Percentiles rank a stretch among this genome's conserved stretches.
Conservation (phyloP, 2,113 vertebrate species). For the Beaufortia kweichowensis region DNA sequence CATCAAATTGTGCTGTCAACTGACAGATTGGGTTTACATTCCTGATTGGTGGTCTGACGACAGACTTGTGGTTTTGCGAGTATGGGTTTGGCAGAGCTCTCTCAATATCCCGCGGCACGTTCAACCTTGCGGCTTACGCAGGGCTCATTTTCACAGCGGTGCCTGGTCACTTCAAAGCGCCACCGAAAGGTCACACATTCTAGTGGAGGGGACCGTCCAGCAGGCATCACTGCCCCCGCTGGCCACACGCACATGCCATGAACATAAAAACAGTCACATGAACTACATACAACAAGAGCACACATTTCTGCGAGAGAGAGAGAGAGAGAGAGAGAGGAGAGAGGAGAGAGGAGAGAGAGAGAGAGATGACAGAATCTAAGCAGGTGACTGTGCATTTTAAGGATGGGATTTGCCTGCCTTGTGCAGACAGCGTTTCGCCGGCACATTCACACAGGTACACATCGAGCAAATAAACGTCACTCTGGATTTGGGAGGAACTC, state of each 20-base stretch:
- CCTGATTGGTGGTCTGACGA: slow-evolving; percentile 10
- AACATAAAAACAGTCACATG: background rate
- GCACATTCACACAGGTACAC: slow-evolving; percentile 73
- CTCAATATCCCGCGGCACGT: slow-evolving; percentile 66
- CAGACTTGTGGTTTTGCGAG: background rate
- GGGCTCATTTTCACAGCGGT: slow-evolving; percentile 76
- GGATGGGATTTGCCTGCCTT: slow-evolving; percentile 72
- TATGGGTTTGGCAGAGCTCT: slow-evolving; percentile 64
- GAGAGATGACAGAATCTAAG: background rate
- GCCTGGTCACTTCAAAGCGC: slow-evolving; percentile 80
- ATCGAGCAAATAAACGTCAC: slow-evolving; percentile 76
- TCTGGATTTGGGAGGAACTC: slow-evolving; percentile 76
- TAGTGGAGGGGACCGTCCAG: slow-evolving; percentile 74
- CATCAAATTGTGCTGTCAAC: slow-evolving; percentile 1
- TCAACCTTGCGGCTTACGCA: slow-evolving; percentile 72
- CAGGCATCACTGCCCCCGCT: slow-evolving; percentile 61
- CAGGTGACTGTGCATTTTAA: slow-evolving; percentile 1
- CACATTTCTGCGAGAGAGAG: background rate
- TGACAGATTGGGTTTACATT: background rate
- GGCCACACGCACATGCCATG: slow-evolving; percentile 39
- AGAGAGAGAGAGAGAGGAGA: slow-evolving; percentile 2
- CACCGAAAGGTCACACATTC: slow-evolving; percentile 80
- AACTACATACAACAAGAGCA: slow-evolving; percentile 21
- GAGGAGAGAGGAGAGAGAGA: slow-evolving; percentile 50
- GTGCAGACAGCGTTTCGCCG: slow-evolving; percentile 70